These are phyloP conservation scores for Calliphora vicina DNA, from an alignment of 1,140 invertebrate genomes.

Conservation along the genomic window DNA sequence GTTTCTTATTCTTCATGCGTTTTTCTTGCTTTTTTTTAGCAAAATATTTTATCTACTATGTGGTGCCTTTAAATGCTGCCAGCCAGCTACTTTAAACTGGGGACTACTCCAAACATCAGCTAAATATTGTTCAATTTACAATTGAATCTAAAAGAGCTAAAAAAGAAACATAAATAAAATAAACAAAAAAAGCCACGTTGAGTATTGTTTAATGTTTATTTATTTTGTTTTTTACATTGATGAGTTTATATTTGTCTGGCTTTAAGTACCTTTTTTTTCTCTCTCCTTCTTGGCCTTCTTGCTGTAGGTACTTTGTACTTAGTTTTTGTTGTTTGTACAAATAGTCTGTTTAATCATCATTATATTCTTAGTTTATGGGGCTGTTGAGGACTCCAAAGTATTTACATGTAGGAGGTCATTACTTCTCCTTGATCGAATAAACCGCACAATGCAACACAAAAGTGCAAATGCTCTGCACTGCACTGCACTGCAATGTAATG, in stretches of 20 bases:
- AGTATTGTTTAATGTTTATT: background rate
- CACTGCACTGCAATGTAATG: no score
- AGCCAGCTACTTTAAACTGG: background rate
- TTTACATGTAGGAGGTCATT: background rate
- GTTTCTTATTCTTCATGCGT: background rate
- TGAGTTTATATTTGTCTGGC: background rate
- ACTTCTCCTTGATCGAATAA: background rate
- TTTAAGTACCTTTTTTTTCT: background rate
- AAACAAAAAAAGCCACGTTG: background rate
- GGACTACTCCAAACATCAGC: background rate
- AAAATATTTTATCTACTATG: background rate
- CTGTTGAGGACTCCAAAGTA: background rate
- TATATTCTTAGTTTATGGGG: background rate
- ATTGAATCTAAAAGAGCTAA: slow-evolving; percentile 1
- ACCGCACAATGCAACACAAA: background rate
- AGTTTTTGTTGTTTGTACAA: no score
- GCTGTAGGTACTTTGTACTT: background rate
- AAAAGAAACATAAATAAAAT: background rate
- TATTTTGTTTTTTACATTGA: slow-evolving; percentile 1
- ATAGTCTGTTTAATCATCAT: background rate
- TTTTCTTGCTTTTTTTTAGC: background rate
- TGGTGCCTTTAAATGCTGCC: background rate
- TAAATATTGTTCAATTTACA: background rate
- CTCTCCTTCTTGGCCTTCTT: background rate
- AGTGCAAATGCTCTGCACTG: no score